Conservation (phyloP, 2,888 invertebrate genomes). For the Megastigmus dorsalis region DNA sequence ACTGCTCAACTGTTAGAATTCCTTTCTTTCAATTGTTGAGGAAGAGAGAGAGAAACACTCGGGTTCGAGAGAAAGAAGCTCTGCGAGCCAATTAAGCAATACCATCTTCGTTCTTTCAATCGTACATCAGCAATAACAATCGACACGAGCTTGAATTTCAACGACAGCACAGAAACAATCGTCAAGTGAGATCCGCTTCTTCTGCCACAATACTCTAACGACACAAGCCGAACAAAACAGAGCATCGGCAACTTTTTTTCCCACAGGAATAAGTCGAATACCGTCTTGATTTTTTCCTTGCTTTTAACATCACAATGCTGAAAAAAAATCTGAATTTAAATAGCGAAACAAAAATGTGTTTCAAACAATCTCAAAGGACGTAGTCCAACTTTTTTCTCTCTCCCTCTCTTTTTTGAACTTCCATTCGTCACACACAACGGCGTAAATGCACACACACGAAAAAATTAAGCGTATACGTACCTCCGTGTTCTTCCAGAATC, state of each 20-base stretch:
- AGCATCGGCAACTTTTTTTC: no score
- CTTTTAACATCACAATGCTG: no score
- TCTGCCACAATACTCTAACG: no score
- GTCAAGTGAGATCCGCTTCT: no score
- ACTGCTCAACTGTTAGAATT: background rate
- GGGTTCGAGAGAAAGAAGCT: conserved; percentile 1
- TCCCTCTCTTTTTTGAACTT: no score
- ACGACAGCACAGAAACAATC: background rate
- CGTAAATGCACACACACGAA: background rate
- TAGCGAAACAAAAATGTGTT: no score
- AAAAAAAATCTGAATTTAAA: no score
- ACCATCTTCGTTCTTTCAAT: background rate
- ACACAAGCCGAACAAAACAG: no score
- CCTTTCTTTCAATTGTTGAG: background rate
- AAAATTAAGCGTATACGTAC: background rate
- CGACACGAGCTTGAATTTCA: background rate
- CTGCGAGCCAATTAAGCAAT: conserved; percentile 3
- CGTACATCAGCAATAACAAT: background rate
- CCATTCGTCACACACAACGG: background rate
- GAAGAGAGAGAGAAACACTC: background rate
- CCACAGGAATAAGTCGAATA: background rate
- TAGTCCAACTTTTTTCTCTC: no score
- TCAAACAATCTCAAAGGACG: no score
- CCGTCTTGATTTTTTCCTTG: background rate
- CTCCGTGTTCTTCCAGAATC: no score